phyloP scores from a whole-genome alignment of 2,888 invertebrate genomes.

The Chydorus sphaericus region DNA sequence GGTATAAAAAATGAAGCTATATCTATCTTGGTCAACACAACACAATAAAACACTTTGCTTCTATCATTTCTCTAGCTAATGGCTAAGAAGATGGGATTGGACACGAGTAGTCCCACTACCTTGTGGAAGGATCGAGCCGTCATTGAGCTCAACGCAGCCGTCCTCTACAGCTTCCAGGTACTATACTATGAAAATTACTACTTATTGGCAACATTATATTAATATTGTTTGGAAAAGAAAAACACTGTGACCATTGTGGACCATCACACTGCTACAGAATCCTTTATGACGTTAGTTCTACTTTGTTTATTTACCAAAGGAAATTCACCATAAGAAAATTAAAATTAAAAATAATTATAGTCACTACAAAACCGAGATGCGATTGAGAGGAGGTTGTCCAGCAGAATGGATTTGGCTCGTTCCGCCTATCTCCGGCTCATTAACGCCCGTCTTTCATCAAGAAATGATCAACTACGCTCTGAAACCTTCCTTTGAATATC shows the following conservation, averaged over 20 bases:
- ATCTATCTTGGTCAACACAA: too few relatives aligned
- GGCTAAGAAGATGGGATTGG: constrained; percentile 71
- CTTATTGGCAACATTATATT: background rate
- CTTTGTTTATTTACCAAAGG: too few relatives aligned
- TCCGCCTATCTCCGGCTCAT: constrained; percentile 39
- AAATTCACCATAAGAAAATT: too few relatives aligned
- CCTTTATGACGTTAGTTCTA: constrained; percentile 45
- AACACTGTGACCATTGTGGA: constrained; percentile 85
- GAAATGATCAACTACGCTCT: constrained; percentile 72
- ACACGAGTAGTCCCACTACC: constrained; percentile 67
- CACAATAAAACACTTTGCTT: too few relatives aligned
- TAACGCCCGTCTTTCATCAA: constrained; percentile 40
- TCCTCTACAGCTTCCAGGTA: constrained; percentile 69
- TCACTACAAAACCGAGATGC: constrained; percentile 32
- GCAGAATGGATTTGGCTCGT: constrained; percentile 41
- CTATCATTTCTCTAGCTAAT: constrained; percentile 38
- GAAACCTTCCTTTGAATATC: constrained; percentile 81
- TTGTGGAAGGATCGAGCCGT: constrained; percentile 88
- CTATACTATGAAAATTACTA: constrained; percentile 9
- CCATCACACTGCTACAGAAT: constrained; percentile 88
- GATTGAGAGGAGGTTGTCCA: constrained; percentile 34
- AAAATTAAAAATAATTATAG: too few relatives aligned
- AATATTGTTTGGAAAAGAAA: constrained; percentile 36
- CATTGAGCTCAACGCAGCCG: constrained; percentile 81
- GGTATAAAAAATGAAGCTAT: too few relatives aligned